Evolutionary conservation across 2,888 invertebrate species (phyloP).

Genomic region (Oxytorus armatus): DNA sequence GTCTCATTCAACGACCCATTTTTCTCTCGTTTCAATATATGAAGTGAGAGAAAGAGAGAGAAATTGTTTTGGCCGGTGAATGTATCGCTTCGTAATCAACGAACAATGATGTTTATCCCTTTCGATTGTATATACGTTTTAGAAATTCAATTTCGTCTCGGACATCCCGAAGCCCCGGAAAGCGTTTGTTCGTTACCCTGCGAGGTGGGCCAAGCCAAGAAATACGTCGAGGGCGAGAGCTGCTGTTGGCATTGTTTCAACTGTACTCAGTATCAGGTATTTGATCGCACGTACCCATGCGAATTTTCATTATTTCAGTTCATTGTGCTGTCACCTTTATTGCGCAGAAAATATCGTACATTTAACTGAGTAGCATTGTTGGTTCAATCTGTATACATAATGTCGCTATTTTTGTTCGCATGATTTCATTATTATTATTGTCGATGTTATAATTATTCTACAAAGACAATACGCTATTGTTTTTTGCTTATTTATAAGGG

Average conservation of each 20-base stretch:
- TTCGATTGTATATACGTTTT: conserved; percentile 70
- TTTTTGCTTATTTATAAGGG: no score
- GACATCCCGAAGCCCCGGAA: conserved; percentile 91
- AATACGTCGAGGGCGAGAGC: conserved; percentile 96
- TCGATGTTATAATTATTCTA: background rate
- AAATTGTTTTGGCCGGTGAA: background rate
- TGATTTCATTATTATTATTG: background rate
- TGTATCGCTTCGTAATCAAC: background rate
- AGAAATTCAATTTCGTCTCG: conserved; percentile 94
- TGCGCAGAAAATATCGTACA: background rate
- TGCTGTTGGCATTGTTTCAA: conserved; percentile 98
- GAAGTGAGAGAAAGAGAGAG: no score
- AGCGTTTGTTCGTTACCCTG: conserved; percentile 97
- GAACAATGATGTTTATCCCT: conserved; percentile 31
- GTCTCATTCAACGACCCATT: no score
- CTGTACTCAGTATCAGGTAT: conserved; percentile 93
- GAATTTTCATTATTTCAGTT: conserved; percentile 15
- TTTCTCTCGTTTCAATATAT: no score
- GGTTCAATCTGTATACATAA: background rate
- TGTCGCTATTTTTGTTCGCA: background rate
- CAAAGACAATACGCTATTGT: background rate
- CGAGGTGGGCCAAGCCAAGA: conserved; percentile 94
- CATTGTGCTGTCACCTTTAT: background rate
- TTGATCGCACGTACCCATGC: conserved; percentile 76
- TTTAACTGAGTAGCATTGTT: background rate